Base-by-base conservation (phyloP, 1,140 invertebrate genomes). In the Lucilia sericata region DNA sequence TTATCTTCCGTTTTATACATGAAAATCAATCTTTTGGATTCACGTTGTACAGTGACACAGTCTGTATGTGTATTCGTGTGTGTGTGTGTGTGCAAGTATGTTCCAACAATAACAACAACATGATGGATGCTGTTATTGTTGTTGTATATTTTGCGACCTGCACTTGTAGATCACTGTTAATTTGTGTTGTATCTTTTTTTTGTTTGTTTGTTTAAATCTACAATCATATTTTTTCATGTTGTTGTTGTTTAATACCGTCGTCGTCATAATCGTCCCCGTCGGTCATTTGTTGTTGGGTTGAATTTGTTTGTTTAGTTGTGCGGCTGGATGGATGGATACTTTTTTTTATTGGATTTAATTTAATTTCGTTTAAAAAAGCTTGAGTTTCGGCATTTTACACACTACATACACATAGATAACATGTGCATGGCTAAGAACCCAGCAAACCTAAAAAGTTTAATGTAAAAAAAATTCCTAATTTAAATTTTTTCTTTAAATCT, bases 321-420 rank as follows among this genome's bases (percentile, higher is more conserved):
- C 7, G 13, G 17, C 7, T 60, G 13, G 51, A 12, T 60, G 51
- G 51, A 14, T 60, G 51, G 51, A 60, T 60, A n/a, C n/a, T 17
- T 5, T 17, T 70, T n/a, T 80, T 80, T 47, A 80, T 80, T 80
- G 76, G 42, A 49, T 49, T 80, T 80, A 80, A 80, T 80, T 80
- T 80, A 80, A 80, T 80, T 80, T 80, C 76, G 76, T 70, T 70
- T 21, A 70, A 60, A 17, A 70, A 70, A 70, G 65, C 65, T 21
- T 70, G 9, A 70, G 65, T 70, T 21, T 21, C 21, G 65, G n/a
- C 65, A 70, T 55, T 55, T n/a, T 55, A 55, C 51, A 49, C 13
- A 55, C 51, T 55, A 17, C 17, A 55, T 55, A 55, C 51, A 55
- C 51, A 55, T 7, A 55, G 5, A 13, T 8, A 14, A 55, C 12